These are phyloP conservation scores for Lathamus discolor DNA, from an alignment of 2,113 vertebrate genomes.

Conservation along the genomic window DNA sequence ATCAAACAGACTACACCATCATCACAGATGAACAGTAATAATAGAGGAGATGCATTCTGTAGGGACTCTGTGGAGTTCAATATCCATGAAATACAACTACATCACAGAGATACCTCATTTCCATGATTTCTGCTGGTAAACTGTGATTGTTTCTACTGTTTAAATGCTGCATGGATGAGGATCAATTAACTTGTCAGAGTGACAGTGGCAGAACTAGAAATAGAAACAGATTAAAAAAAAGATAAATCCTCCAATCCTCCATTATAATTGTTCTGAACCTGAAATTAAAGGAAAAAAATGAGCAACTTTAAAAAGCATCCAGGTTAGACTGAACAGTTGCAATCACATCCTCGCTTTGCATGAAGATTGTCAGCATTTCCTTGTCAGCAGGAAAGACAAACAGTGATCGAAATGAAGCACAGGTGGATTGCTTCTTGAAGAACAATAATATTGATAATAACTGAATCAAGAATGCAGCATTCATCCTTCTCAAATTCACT, in stretches of 20 bases:
- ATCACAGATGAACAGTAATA: not conserved
- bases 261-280: not conserved
- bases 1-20: conserved; percentile 8
- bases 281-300: not conserved
- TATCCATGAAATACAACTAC: not conserved
- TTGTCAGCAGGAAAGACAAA: not conserved
- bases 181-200: conserved; percentile 10
- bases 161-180: not conserved
- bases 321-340: not conserved
- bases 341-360: not conserved
- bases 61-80: not conserved
- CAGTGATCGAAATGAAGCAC: not conserved
- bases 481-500: not conserved
- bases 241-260: not conserved
- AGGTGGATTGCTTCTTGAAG: not conserved
- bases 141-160: not conserved
- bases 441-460: not conserved
- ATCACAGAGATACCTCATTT: not conserved
- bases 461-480: not conserved
- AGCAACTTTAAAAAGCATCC: not conserved
- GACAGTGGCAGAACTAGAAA: conserved; percentile 24
- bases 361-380: not conserved
- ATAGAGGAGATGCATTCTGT: not conserved
- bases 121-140: not conserved
- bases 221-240: not conserved